Evolutionary conservation across 2,113 vertebrate species (phyloP), one percentile per base, ranked within the genome.

Genomic region (Vulpes lagopus): DNA sequence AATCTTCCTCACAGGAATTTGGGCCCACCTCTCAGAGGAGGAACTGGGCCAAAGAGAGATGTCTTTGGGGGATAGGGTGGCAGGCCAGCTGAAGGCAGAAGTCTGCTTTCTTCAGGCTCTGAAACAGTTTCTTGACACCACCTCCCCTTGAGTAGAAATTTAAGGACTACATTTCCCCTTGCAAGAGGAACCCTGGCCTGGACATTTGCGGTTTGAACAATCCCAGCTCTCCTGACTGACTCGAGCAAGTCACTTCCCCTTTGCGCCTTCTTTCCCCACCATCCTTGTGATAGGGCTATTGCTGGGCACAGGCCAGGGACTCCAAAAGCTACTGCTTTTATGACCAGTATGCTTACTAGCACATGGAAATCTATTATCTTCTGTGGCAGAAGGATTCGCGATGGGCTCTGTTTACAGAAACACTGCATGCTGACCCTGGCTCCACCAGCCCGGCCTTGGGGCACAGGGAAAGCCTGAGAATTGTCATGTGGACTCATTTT

Each of bases 351-450:
- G 59, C 15, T 38, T 11, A 3, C 25, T 17, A 62, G 27, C 38
- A 5, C 11, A 0, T 0, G 17, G 11, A n/a, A 11, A 2, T 76
- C 65, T 19, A 4, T 43, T 10, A 10, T 15, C 16, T 35, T 35
- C 53, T 9, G 0, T 16, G 51, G 8, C 35, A 3, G 7, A 8
- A 38, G 79, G 79, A 32, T 15, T 2, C 22, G 1, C n/a, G 73
- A 11, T 16, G 16, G n/a, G 67, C 17, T 23, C 43, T 53, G 32
- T 17, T 25, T 19, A 0, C 8, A 20, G 32, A 69, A 65, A 22
- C 14, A 4, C 4, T 0, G 2, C 0, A 35, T 30, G 30, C 38
- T 19, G 49, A 12, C 38, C 2, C 5, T 5, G 16, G 9, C 53
- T 35, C 22, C 9, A 4, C 2, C 64, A 49, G 74, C n/a, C 64